Evolutionary conservation across 2,888 invertebrate species (phyloP).

Genomic region (Polydrusus pterygomalis): DNA sequence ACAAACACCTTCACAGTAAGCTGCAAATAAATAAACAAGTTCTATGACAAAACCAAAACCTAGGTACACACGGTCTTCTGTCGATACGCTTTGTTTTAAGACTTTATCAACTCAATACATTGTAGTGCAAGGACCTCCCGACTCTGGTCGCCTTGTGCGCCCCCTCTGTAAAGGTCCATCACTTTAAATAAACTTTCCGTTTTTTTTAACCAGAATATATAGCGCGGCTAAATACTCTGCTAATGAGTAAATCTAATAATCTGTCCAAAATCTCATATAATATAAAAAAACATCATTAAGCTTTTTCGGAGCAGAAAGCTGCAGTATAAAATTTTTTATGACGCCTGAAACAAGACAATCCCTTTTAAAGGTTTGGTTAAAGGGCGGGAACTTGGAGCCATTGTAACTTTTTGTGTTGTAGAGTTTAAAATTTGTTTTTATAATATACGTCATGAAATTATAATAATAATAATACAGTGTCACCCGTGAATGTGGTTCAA

Average conservation of each 20-base stretch:
- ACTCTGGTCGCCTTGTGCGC: too few species aligned
- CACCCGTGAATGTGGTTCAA: too few species aligned
- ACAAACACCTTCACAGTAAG: too few species aligned
- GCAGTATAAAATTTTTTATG: constrained; percentile 31
- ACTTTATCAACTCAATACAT: too few species aligned
- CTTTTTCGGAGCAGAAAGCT: constrained; percentile 15
- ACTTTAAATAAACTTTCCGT: constrained; percentile 15
- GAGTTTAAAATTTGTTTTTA: neutral
- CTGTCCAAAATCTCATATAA: constrained; percentile 23
- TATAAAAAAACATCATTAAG: constrained; percentile 30
- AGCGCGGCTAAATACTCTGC: constrained; percentile 16
- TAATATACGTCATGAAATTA: neutral
- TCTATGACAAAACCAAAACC: too few species aligned
- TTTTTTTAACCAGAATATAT: constrained; percentile 8
- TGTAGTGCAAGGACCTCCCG: too few species aligned
- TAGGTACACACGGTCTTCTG: too few species aligned
- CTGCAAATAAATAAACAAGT: too few species aligned
- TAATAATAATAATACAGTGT: too few species aligned
- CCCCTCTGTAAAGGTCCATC: too few species aligned
- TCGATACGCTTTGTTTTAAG: too few species aligned
- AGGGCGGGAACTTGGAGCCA: constrained; percentile 4
- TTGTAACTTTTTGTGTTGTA: constrained; percentile 8
- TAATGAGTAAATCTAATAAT: constrained; percentile 20
- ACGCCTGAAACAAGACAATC: constrained; percentile 27
- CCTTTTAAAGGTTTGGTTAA: constrained; percentile 19